Evolutionary conservation across 2,113 vertebrate genomes (phyloP).

Genomic region (Geococcyx californianus): DNA sequence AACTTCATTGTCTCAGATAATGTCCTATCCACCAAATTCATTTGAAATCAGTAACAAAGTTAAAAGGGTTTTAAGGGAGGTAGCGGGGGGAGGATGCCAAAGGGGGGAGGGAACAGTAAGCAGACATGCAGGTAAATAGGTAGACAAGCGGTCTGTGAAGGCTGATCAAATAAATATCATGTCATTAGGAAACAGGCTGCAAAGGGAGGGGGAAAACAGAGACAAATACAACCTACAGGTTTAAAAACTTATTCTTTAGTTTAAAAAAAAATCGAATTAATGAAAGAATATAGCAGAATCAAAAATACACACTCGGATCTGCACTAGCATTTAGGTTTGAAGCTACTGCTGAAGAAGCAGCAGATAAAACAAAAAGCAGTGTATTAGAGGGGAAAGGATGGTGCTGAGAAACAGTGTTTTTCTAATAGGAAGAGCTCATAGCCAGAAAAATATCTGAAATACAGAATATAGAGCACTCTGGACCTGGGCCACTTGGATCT

Average conservation of each 20-base stretch:
- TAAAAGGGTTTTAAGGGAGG: background rate
- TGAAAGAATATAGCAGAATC: background rate
- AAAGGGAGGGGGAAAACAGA: background rate
- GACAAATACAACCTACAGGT: background rate
- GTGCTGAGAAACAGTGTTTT: background rate
- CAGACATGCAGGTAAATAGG: background rate
- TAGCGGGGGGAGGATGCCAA: background rate
- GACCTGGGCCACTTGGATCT: background rate
- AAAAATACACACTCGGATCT: background rate
- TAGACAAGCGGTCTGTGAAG: background rate
- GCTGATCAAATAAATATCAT: background rate
- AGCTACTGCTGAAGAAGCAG: background rate
- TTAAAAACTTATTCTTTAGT: background rate
- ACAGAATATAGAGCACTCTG: background rate
- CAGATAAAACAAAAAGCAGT: background rate
- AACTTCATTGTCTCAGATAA: background rate
- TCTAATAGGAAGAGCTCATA: background rate
- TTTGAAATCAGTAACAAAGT: background rate
- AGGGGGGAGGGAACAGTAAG: background rate
- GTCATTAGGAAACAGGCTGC: background rate
- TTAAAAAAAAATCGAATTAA: background rate
- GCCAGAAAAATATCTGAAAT: background rate
- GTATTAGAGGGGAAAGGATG: background rate
- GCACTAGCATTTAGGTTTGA: background rate
- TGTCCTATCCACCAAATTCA: background rate